A percentile compares a stretch with the other conserved stretches of the same genome.
Evolutionary conservation across 2,888 invertebrate species (phyloP).

Genomic region (Gastracanthus pulcherrimus): DNA sequence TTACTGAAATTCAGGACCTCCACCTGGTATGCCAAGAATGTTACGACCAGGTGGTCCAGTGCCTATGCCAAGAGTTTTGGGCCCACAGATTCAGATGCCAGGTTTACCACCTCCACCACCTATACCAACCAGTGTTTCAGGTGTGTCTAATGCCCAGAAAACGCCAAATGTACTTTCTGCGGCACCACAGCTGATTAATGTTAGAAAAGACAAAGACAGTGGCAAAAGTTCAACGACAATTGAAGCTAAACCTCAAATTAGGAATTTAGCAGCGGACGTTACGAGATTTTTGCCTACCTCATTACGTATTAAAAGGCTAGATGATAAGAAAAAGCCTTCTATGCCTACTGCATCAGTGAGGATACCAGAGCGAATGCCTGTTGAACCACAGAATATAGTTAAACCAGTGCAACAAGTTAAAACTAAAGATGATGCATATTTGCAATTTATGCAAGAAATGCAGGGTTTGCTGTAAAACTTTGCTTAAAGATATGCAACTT

Average conservation of each 20-base stretch:
- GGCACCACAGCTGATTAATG: constrained; percentile 88
- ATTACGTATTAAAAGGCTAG: constrained; percentile 92
- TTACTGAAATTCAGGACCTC: constrained; percentile 78
- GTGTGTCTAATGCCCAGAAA: constrained; percentile 68
- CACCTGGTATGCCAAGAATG: constrained; percentile 82
- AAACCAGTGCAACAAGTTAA: constrained; percentile 76
- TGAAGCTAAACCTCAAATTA: constrained; percentile 97
- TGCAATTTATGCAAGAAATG: constrained; percentile 99
- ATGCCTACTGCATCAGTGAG: constrained; percentile 72
- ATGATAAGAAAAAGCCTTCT: constrained; percentile 82
- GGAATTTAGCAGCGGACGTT: constrained; percentile 95
- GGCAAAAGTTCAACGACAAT: constrained; percentile 88
- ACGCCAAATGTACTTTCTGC: constrained; percentile 88
- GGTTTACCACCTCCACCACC: constrained; percentile 68
- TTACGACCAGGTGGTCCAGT: constrained; percentile 84
- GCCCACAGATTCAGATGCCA: constrained; percentile 79
- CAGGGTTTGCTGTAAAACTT: constrained; percentile 85
- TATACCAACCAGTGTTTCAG: constrained; percentile 66
- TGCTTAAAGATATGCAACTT: not conserved
- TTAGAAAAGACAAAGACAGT: constrained; percentile 82
- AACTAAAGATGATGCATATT: constrained; percentile 98
- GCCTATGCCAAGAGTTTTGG: constrained; percentile 80
- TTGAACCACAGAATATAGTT: constrained; percentile 70
- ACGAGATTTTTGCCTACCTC: constrained; percentile 97
- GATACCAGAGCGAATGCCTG: constrained; percentile 78